Conservation (phyloP, 2,113 vertebrate genomes). For the Felis chaus region DNA sequence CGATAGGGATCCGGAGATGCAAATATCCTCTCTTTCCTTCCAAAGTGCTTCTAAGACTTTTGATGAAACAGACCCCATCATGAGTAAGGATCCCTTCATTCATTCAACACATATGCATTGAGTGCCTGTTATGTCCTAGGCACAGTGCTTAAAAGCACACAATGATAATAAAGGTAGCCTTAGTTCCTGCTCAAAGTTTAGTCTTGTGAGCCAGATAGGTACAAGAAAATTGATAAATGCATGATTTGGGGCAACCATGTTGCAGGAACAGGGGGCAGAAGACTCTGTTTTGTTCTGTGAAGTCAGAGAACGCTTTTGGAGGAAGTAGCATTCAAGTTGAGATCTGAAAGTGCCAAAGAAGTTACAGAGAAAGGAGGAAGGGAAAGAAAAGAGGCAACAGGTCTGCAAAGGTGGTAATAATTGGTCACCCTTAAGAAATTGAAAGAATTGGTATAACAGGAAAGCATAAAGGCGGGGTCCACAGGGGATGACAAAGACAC, state of each 20-base stretch:
- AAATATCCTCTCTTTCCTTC: slow-evolving; percentile 2
- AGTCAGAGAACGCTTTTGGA: neutral
- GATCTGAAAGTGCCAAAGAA: neutral
- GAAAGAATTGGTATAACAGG: neutral
- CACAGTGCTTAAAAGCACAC: neutral
- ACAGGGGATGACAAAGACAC: neutral
- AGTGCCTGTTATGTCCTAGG: neutral
- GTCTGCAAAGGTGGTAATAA: neutral
- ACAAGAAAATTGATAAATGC: neutral
- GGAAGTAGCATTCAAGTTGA: neutral
- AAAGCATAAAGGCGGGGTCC: neutral
- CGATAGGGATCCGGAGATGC: neutral
- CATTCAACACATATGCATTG: neutral
- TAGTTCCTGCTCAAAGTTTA: neutral
- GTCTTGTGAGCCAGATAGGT: neutral
- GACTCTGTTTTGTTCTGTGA: neutral
- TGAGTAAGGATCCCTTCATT: neutral
- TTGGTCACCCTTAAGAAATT: neutral
- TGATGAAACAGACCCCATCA: neutral
- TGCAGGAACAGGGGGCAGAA: neutral
- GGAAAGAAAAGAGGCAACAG: neutral
- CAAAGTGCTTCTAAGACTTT: neutral
- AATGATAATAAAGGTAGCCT: neutral
- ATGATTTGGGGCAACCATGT: neutral
- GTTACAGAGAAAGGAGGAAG: neutral